Base-by-base conservation (phyloP, 2,888 invertebrate genomes). In the Flexamia atlantica region DNA sequence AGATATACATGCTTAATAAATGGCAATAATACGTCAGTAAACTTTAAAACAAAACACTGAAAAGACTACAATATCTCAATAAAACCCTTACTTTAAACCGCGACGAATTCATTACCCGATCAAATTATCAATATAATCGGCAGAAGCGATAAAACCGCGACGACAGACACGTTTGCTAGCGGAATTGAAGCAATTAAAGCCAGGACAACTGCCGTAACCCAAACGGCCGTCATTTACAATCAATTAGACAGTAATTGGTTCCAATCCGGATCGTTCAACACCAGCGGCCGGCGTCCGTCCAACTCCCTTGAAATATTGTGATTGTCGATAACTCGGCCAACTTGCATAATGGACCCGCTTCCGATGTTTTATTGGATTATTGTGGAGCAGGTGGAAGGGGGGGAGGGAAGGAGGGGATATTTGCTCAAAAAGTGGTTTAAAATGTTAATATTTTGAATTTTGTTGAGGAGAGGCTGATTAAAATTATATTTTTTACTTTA, bases 231-330 rank as follows among this genome's bases (percentile, higher is more conserved):
- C 70, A 70, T 70, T 70, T 70, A 70, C 70, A 70, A 70, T 32
- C 70, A 70, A 70, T 70, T 70, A 70, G 70, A 70, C 70, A 70
- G 17, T 70, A 70, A 70, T 70, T 70, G 70, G 70, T 70, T 32
- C 70, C 70, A 70, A 70, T 70, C 70, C 70, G 32, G 36, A 70
- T 70, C 70, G 70, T 40, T 70, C 40, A 70, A 40, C 70, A 40
- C 36, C 36, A 10, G 10, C 23, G 9, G 12, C 64, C 64, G 64
- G 64, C 64, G 14, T 28, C 64, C 28, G 64, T 64, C 64, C 64
- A 64, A 64, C 64, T 64, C 30, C n/a, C 20, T 17, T 64, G 64
- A 64, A 64, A 64, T 64, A 64, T 64, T 30, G 64, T 25, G 20
- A 53, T 53, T 5, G 64, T 14, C 64, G 64, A 30, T 53, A 53